Conservation (phyloP, 1,140 invertebrate species). For the Pentalonia nigronervosa region DNA sequence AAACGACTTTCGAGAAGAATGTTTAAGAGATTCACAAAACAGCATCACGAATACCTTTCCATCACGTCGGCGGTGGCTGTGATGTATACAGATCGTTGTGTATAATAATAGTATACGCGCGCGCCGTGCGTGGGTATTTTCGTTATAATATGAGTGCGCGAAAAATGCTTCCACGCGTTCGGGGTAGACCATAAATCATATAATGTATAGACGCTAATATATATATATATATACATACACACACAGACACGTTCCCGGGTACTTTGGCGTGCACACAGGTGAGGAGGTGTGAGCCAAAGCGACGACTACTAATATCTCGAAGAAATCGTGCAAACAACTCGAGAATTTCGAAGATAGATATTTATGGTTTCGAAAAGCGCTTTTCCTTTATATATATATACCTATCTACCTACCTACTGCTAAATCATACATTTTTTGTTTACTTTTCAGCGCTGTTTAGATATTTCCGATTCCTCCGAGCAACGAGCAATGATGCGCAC, state of each 20-base stretch:
- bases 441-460: neutral
- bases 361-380: neutral
- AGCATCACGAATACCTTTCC: neutral
- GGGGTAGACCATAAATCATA: slow-evolving; percentile 36
- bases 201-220: neutral
- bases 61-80: neutral
- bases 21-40: slow-evolving; percentile 48
- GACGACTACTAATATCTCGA: neutral
- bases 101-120: slow-evolving; percentile 30
- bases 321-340: slow-evolving; percentile 16
- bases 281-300: neutral
- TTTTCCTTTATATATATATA: neutral
- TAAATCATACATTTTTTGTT: neutral
- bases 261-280: neutral
- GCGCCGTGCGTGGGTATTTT: neutral
- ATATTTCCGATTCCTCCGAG: neutral
- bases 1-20: slow-evolving; percentile 46
- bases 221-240: too few species aligned
- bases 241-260: neutral
- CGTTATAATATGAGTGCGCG: neutral
- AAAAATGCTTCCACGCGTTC: neutral
- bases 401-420: neutral
- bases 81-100: neutral
- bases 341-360: neutral
- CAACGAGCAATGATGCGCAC: neutral